Conservation (phyloP, 1,140 invertebrate genomes). For the Drosophila pectinifera region DNA sequence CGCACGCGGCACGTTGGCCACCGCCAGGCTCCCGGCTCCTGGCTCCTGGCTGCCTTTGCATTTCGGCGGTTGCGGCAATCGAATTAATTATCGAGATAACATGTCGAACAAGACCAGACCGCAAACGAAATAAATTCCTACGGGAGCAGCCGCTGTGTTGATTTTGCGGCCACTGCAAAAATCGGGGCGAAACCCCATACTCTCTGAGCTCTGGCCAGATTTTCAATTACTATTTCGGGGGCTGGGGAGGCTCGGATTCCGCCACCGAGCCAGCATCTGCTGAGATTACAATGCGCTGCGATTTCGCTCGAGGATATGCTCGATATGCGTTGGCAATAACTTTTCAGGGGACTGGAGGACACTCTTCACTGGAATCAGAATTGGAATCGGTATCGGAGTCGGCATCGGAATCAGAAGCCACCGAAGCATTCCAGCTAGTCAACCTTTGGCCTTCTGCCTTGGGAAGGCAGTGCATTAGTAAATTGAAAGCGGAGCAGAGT, state of each 20-base stretch:
- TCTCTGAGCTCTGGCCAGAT: conserved; percentile 3
- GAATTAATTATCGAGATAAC: conserved; percentile 55
- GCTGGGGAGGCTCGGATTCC: not conserved
- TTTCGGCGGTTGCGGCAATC: conserved; percentile 33
- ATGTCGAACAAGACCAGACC: conserved; percentile 28
- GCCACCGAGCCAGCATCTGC: conserved; percentile 10
- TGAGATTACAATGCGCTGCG: conserved; percentile 34
- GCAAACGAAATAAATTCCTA: conserved; percentile 39
- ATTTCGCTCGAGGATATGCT: conserved; percentile 33
- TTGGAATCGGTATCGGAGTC: too few relatives aligned
- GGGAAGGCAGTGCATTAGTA: conserved; percentile 66
- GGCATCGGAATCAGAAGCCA: conserved; percentile 8
- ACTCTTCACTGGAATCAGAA: conserved; percentile 17
- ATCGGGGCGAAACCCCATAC: conserved; percentile 19
- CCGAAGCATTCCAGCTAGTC: conserved; percentile 48
- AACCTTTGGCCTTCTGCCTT: conserved; percentile 53
- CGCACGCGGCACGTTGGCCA: conserved; percentile 49
- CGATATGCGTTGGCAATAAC: conserved; percentile 46
- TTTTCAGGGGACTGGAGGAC: conserved; percentile 17
- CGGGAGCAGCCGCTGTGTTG: conserved; percentile 30
- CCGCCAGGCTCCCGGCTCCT: not conserved
- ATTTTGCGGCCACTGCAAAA: conserved; percentile 27
- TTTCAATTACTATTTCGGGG: conserved; percentile 16
- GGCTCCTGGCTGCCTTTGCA: conserved; percentile 27
- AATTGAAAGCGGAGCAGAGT: conserved; percentile 72